Percentiles rank a stretch among this genome's conserved stretches.
Evolutionary conservation across 2,888 invertebrate species (phyloP).

Genomic region (Zygothrica quintamaculata): DNA sequence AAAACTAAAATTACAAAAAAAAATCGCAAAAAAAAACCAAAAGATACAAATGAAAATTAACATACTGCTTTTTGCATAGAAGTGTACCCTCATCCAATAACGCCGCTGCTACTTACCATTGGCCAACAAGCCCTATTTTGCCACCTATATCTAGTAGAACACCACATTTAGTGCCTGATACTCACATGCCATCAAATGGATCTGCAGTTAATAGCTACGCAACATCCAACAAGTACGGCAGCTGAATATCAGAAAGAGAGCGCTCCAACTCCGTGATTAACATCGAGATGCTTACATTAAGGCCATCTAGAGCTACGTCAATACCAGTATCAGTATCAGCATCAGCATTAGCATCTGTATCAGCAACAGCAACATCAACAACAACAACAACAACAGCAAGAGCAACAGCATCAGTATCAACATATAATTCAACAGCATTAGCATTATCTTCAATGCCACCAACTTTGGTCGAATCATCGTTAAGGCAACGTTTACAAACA

Average conservation of each 20-base stretch:
- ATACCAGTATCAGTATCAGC: conserved; percentile 22
- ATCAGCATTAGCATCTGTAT: conserved; percentile 24
- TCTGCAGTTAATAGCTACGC: conserved; percentile 84
- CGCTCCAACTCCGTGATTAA: conserved; percentile 80
- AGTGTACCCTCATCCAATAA: conserved; percentile 86
- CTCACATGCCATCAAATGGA: conserved; percentile 85
- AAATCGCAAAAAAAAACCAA: no score
- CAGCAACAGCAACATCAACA: background rate
- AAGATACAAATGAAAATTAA: conserved; percentile 69
- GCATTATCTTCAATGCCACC: conserved; percentile 55
- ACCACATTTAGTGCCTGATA: conserved; percentile 90
- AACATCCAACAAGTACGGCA: conserved; percentile 84
- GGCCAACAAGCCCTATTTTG: conserved; percentile 92
- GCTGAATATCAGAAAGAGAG: conserved; percentile 85
- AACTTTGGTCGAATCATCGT: conserved; percentile 48
- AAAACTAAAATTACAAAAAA: no score
- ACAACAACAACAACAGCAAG: conserved; percentile 15
- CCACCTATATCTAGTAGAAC: conserved; percentile 89
- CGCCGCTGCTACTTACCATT: conserved; percentile 88
- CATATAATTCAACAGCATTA: conserved; percentile 40
- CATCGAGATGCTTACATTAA: conserved; percentile 78
- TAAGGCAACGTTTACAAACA: conserved; percentile 62
- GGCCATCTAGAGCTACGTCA: conserved; percentile 37
- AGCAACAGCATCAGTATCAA: conserved; percentile 24
- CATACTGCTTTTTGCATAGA: conserved; percentile 84